Evolutionary conservation across 1,140 invertebrate genomes (phyloP), one percentile per base, ranked within the genome.

Genomic region (Euura lappo): DNA sequence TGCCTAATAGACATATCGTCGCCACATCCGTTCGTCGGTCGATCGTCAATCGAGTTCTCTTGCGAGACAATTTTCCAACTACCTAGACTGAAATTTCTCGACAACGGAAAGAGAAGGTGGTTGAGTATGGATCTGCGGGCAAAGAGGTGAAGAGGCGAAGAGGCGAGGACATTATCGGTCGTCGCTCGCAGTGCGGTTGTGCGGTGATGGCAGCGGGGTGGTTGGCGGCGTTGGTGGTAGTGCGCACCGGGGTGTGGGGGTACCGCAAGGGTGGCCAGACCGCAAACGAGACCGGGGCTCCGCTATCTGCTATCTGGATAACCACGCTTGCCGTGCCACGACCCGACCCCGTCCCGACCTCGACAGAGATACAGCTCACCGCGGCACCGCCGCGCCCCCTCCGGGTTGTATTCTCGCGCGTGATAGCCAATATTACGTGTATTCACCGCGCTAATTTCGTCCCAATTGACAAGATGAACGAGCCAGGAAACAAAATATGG

Each of bases 291-390:
- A 85, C 84, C 84, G 80, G 83, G 80, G 77, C 76, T 83, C 83
- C 84, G 84, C 84, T 85, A 85, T 85, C 83, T 81, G 84, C 84
- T 85, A 84, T 84, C 85, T 84, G 86, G 85, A 86, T 87, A 86
- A 88, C 86, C 86, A 82, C 85, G 51, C 51, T 60, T n/a, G 51
- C 51, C 51, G 51, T 60, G 51, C 51, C 51, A n/a, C 51, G 51
- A 60, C 51, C 51, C 51, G 51, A 60, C 51, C 72, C 68, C 60
- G 68, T 10, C 67, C 67, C 67, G 67, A 60, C 67, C 67, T 42
- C 67, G 67, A 44, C 44, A 73, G 5, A 65, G 72, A 60, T 65
- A 60, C 72, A 67, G 13, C 51, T 65, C 76, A 69, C 46, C 74
- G 68, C 46, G 72, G 72, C 28, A 28, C 28, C 28, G 28, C 28